Evolutionary conservation across 2,888 invertebrate species (phyloP).

Genomic region (Capitulum mitella): DNA sequence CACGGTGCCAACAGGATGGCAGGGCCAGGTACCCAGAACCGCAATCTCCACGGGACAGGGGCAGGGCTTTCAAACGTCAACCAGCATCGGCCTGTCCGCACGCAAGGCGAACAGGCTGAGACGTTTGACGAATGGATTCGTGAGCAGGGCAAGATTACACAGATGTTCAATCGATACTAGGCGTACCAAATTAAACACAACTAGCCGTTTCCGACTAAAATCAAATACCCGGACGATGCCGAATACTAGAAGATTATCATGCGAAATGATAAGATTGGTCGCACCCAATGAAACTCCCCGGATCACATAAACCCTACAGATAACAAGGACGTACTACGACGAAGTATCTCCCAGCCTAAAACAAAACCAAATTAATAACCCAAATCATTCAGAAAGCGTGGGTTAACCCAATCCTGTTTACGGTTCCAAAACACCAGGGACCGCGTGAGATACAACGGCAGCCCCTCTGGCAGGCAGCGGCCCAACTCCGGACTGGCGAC

Average conservation of each 20-base stretch:
- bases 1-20: too few species aligned
- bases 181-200: background rate
- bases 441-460: background rate
- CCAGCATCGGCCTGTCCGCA: too few species aligned
- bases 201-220: background rate
- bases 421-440: background rate
- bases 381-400: background rate
- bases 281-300: background rate
- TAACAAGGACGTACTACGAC: too few species aligned
- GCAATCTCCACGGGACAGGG: too few species aligned
- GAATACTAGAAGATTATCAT: slow-evolving; percentile 18
- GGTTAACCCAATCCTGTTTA: background rate
- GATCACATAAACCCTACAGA: background rate
- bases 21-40: too few species aligned
- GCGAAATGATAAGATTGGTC: slow-evolving; percentile 15
- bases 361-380: background rate
- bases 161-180: background rate
- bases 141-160: too few species aligned
- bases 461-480: background rate
- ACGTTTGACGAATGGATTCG: too few species aligned
- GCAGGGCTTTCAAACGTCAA: too few species aligned
- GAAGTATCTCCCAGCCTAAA: background rate
- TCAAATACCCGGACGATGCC: background rate
- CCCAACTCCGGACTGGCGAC: slow-evolving; percentile 37
- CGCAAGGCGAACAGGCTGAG: too few species aligned